phyloP scores from a whole-genome alignment of 2,797 vertebrate species.

The Simalia tracyae region DNA sequence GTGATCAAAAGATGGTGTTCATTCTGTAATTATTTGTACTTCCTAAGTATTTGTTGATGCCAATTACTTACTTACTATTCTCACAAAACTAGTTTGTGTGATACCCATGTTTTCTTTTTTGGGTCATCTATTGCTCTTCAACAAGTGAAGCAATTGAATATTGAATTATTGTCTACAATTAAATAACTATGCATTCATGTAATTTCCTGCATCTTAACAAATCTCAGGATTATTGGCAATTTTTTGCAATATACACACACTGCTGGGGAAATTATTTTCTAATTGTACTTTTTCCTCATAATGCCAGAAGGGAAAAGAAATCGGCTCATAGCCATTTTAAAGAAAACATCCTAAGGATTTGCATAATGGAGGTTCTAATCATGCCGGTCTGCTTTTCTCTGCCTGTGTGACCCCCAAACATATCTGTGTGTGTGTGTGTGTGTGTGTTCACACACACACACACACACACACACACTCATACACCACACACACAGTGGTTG shows the following conservation, averaged over 20 bases:
- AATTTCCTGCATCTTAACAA: background rate
- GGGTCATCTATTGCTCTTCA: background rate
- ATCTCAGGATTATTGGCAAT: background rate
- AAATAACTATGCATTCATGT: background rate
- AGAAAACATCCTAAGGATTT: background rate
- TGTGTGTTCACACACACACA: too few relatives aligned
- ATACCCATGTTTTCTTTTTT: background rate
- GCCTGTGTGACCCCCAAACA: too few relatives aligned
- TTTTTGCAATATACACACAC: background rate
- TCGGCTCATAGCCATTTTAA: background rate
- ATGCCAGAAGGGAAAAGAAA: background rate
- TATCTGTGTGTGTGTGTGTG: too few relatives aligned
- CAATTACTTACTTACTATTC: background rate
- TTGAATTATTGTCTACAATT: background rate
- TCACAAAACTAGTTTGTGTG: background rate
- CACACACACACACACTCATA: too few relatives aligned
- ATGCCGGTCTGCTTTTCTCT: background rate
- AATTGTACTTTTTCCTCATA: background rate
- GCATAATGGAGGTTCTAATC: background rate
- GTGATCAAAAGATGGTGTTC: background rate
- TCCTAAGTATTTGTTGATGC: background rate
- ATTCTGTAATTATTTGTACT: background rate
- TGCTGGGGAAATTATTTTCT: background rate
- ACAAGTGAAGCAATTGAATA: background rate
- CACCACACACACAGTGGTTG: too few relatives aligned